A percentile compares a stretch with the other conserved stretches of the same genome.
These are phyloP conservation scores for Megatriorchis doriae DNA, from an alignment of 2,113 vertebrate species.

Conservation along the genomic window DNA sequence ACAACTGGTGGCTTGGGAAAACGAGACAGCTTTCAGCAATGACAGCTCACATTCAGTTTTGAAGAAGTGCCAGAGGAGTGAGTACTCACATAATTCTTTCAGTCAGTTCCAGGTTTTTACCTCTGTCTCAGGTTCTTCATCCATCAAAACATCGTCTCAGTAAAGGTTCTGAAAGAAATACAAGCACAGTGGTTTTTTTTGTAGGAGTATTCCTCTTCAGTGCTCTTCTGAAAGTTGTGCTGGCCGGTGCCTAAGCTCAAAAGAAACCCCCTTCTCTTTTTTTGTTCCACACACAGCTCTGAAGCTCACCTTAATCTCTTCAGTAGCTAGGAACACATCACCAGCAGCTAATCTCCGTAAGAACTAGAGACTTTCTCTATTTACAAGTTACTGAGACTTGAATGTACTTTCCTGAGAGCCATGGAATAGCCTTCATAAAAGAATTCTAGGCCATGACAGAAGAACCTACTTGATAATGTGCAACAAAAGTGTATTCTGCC, in stretches of 20 bases:
- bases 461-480: background rate
- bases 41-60: background rate
- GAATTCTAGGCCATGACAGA: background rate
- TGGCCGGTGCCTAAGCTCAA: background rate
- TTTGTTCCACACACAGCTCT: background rate
- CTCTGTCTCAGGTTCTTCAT: background rate
- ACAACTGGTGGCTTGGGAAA: background rate
- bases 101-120: background rate
- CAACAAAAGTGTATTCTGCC: background rate
- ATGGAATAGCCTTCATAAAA: background rate
- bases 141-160: background rate
- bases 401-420: background rate
- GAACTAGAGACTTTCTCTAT: background rate
- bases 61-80: background rate
- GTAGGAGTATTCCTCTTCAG: background rate
- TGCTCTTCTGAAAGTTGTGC: background rate
- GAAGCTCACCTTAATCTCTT: background rate
- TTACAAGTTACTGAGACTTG: background rate
- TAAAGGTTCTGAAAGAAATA: background rate
- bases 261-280: fast-evolving
- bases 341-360: background rate
- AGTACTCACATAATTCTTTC: background rate
- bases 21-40: background rate
- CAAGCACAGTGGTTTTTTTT: background rate
- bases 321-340: background rate